These are phyloP conservation scores for Poeciliopsis retropinna DNA, from an alignment of 2,113 vertebrate genomes.

Conservation along the genomic window DNA sequence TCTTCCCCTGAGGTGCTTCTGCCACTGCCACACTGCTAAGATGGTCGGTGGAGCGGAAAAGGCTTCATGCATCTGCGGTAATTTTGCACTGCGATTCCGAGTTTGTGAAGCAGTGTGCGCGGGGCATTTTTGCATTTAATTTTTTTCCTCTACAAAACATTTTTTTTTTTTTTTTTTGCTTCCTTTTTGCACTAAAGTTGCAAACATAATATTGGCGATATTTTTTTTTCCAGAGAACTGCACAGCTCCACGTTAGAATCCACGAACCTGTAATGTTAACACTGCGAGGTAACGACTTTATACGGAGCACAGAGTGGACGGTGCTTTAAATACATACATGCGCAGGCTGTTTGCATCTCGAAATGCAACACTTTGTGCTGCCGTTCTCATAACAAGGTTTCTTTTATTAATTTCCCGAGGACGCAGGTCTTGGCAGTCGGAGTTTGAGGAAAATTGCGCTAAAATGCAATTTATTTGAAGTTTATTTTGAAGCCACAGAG, in stretches of 20 bases:
- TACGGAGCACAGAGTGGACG: not conserved
- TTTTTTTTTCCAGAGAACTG: not conserved
- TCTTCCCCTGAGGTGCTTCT: slow-evolving; percentile 40
- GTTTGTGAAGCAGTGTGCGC: slow-evolving; percentile 7
- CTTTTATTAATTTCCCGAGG: slow-evolving; percentile 61
- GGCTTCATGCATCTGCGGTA: slow-evolving; percentile 19
- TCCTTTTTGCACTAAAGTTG: slow-evolving; percentile 11
- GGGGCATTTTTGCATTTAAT: slow-evolving; percentile 9
- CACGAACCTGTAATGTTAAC: not conserved
- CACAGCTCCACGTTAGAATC: not conserved
- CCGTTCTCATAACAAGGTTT: slow-evolving; percentile 58
- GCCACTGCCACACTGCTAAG: slow-evolving; percentile 34
- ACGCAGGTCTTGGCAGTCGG: slow-evolving; percentile 45
- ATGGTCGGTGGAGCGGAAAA: slow-evolving; percentile 35
- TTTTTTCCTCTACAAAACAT: slow-evolving; percentile 14
- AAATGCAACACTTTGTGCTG: slow-evolving; percentile 37
- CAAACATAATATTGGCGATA: not conserved
- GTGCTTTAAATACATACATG: slow-evolving; percentile 18
- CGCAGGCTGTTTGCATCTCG: slow-evolving; percentile 30
- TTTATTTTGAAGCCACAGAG: slow-evolving; percentile 48
- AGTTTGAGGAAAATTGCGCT: slow-evolving; percentile 39
- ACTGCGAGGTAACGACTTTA: slow-evolving; percentile 1
- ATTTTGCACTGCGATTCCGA: slow-evolving; percentile 3
- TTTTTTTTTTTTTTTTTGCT: not conserved
- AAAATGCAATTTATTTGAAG: slow-evolving; percentile 30